Base-by-base conservation (phyloP, 2,113 vertebrate genomes). In the Tachysurus vachellii region DNA sequence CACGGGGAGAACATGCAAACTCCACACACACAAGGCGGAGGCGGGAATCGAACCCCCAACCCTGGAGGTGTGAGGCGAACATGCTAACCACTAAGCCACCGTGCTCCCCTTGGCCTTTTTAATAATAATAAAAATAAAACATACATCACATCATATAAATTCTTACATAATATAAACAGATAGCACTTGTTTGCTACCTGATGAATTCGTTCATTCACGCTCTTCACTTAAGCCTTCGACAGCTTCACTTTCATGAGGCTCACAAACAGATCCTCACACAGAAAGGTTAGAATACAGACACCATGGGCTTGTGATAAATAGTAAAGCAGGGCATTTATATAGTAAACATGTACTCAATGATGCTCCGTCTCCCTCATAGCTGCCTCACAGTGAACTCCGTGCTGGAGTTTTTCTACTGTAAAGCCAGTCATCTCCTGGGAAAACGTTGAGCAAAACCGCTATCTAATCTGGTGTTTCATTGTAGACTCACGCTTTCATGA, bases 341-440 rank as follows among this genome's bases (percentile, higher is more conserved):
- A 19, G 1, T 50, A 36, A 28, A 80, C 77, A 80, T 21, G 21
- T 26, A 53, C 82, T 8, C 62, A 12, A 4, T 19, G 26, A 12
- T 23, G 23, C 26, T 64, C 57, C 6, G 17, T 21, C 57, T 64
- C 23, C 10, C 61, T 23, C 61, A 62, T 11, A 11, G 26, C 1
- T 70, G 50, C 66, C 17, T 71, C 53, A 64, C 31, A 28, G 9
- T 68, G 82, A 42, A 71, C 17, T 5, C 53, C 54, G 53, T n/a
- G 31, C 8, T 64, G 61, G 26, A 7, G 44, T 3, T 87, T 70
- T 87, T 44, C 66, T 75, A 68, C 11, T 42, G 57, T 87, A 76
- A 83, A 36, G 10, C 56, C 71, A 31, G n/a, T 42, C 16, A 36
- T 70, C 80, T 83, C 57, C 26, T 64, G 86, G 26, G 80, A 87